phyloP scores from a whole-genome alignment of 2,113 vertebrate species.

The Oncorhynchus mykiss region DNA sequence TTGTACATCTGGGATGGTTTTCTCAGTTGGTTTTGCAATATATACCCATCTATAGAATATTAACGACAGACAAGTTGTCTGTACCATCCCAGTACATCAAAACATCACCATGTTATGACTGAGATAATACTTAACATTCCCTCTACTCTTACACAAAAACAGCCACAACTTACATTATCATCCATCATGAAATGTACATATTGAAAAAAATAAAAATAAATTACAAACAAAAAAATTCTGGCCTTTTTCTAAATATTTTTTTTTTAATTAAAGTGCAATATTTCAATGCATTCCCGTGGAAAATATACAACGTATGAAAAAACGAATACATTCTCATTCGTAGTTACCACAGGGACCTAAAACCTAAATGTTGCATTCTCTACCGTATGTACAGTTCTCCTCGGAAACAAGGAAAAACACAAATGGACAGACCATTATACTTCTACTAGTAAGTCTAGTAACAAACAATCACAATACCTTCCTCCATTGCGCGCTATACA shows the following conservation, averaged over 20 bases:
- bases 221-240: conserved; percentile 10
- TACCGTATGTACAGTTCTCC: conserved; percentile 24
- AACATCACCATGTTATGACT: background rate
- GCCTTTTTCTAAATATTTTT: conserved; percentile 25
- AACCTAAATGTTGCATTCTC: background rate
- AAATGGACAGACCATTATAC: background rate
- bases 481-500: no score
- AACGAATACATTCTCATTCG: background rate
- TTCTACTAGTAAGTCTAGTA: background rate
- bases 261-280: conserved; percentile 31
- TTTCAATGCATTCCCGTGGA: conserved; percentile 18
- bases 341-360: background rate
- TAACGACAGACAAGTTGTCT: background rate
- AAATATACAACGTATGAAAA: background rate
- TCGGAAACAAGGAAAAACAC: background rate
- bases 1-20: background rate
- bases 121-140: background rate
- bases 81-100: background rate
- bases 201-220: background rate
- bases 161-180: background rate
- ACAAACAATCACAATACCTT: background rate
- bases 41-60: background rate
- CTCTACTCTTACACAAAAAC: background rate
- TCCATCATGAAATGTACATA: conserved; percentile 16
- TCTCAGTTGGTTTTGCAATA: background rate